Conservation (phyloP, 2,797 vertebrate genomes). For the Selene dorsalis region DNA sequence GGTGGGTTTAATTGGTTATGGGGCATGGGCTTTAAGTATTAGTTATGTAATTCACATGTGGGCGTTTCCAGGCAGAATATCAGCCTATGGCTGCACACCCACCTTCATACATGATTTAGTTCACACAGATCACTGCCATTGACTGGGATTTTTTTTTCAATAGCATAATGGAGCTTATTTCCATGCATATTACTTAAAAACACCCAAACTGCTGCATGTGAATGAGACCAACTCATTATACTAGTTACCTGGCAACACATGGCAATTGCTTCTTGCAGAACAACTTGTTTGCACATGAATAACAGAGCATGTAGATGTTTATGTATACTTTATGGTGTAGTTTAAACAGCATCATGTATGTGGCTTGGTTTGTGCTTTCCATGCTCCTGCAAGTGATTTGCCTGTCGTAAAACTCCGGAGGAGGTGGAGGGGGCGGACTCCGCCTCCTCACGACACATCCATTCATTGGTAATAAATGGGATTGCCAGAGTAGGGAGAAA, state of each 20-base stretch:
- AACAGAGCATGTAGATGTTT: background rate
- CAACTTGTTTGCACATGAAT: background rate
- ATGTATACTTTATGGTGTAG: background rate
- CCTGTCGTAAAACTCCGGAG: constrained; percentile 39
- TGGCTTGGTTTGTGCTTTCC: constrained; percentile 7
- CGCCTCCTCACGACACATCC: constrained; percentile 79
- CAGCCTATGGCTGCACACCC: constrained; percentile 26
- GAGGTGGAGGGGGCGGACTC: constrained; percentile 69
- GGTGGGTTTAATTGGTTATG: background rate
- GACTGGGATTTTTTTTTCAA: background rate
- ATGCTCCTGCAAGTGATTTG: constrained; percentile 22
- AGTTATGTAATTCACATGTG: constrained; percentile 56
- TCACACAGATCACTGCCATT: constrained; percentile 1
- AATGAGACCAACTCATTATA: background rate
- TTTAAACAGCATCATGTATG: constrained; percentile 13
- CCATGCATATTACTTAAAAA: background rate
- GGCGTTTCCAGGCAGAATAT: constrained; percentile 42
- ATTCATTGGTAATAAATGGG: constrained; percentile 78
- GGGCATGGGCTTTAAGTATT: constrained; percentile 23
- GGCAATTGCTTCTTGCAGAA: background rate
- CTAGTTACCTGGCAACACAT: background rate
- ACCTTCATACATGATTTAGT: constrained; percentile 34
- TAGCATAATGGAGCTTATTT: background rate
- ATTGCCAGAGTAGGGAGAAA: constrained; percentile 57
- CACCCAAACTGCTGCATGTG: background rate